Percentiles rank a stretch among this genome's conserved stretches.
Evolutionary conservation across 2,888 invertebrate species (phyloP).

Genomic region (Cancer borealis): DNA sequence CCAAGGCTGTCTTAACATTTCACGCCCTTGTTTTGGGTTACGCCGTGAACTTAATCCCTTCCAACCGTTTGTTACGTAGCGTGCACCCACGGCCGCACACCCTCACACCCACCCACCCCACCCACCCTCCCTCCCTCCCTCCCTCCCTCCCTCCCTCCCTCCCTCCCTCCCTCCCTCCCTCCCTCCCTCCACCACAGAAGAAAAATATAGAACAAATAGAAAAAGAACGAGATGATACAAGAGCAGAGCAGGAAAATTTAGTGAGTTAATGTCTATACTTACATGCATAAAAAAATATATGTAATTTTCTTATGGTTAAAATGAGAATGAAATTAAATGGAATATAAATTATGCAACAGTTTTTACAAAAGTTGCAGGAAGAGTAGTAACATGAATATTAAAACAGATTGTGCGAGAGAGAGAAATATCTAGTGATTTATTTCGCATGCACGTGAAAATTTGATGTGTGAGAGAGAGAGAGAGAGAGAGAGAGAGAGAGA

Average conservation of each 20-base stretch:
- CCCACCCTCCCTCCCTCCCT: too few relatives aligned
- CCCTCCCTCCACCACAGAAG: not conserved
- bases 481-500: not conserved
- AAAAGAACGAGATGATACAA: not conserved
- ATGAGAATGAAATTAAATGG: not conserved
- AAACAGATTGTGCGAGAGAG: not conserved
- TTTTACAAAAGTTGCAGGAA: not conserved
- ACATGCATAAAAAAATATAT: not conserved
- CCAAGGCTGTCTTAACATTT: not conserved
- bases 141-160: too few relatives aligned
- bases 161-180: not conserved
- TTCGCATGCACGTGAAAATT: not conserved
- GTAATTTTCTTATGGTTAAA: not conserved
- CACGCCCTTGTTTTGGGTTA: not conserved
- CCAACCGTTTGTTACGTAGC: not conserved
- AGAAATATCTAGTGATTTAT: not conserved
- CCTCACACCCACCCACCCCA: not conserved
- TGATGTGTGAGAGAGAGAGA: slow-evolving; percentile 3
- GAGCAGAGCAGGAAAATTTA: not conserved
- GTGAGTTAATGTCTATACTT: not conserved
- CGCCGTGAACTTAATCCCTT: not conserved
- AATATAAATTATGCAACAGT: not conserved
- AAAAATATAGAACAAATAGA: not conserved
- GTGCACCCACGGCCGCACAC: not conserved
- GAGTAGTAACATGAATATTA: slow-evolving; percentile 3